A percentile compares a stretch with the other conserved stretches of the same genome.
Conservation (phyloP, 2,888 invertebrate species). For the Phengaris arion region DNA sequence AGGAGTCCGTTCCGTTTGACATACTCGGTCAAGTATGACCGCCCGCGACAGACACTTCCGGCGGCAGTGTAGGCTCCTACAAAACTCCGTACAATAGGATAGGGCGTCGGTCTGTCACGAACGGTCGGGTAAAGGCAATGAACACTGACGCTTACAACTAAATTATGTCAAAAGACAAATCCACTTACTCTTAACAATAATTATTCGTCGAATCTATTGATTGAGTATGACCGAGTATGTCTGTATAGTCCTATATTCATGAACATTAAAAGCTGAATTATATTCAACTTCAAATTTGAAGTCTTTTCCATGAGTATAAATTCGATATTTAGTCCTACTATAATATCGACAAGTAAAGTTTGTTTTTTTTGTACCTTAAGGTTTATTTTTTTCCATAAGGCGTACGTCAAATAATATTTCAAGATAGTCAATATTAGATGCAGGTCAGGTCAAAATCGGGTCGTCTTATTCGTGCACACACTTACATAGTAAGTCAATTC, state of each 20-base stretch:
- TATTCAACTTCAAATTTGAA: not conserved
- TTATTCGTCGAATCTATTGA: not conserved
- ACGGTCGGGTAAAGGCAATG: slow-evolving; percentile 6
- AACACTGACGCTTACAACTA: slow-evolving; percentile 16
- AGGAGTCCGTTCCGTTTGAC: slow-evolving; percentile 32
- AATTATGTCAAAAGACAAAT: slow-evolving; percentile 15
- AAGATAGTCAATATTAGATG: not conserved
- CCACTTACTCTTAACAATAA: slow-evolving; percentile 6
- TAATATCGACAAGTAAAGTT: not conserved
- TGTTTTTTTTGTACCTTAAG: not conserved
- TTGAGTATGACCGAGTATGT: not conserved
- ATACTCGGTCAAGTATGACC: slow-evolving; percentile 27
- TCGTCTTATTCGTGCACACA: not conserved
- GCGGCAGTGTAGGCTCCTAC: not conserved
- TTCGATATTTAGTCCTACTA: not conserved
- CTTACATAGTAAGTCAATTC: not conserved
- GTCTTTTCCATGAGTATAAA: not conserved
- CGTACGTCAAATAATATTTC: not conserved
- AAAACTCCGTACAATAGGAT: not conserved
- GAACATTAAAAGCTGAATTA: not conserved
- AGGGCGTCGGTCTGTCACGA: not conserved
- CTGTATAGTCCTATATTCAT: not conserved
- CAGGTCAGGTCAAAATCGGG: not conserved
- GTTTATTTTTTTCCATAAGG: too few relatives aligned
- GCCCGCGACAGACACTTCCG: not conserved